Base-by-base conservation (phyloP, 2,888 invertebrate species). In the Tetrapedia diversipes region DNA sequence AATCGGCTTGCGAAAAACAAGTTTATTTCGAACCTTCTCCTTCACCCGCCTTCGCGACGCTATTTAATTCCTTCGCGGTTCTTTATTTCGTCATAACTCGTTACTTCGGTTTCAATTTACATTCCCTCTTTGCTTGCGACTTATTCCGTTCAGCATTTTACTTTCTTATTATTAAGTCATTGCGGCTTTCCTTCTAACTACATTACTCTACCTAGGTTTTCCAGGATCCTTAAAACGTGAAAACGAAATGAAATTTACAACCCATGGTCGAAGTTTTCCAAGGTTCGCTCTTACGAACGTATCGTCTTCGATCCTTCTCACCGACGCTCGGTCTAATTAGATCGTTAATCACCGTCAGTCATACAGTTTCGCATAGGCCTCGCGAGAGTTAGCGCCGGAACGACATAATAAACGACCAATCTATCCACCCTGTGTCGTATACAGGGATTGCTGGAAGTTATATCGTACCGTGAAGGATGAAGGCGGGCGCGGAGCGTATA, bases 311-410 rank as follows among this genome's bases (percentile, higher is more conserved):
- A 51, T 78, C 70, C 57, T 71, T 63, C 70, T 45, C 34, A 29
- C 29, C 45, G 39, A 27, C 49, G 63, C 77, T 51, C 49, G 57
- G 43, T 43, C 71, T 78, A 78, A 78, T 78, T 78, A 77, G 47
- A 71, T 71, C 77, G 77, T 78, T 77, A 77, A 78, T 77, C 65
- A 71, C 66, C 49, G 57, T 71, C n/a, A n/a, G 77, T 71, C 77
- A 77, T 71, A 77, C 65, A 53, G 77, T 71, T 45, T 45, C 65
- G 47, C 47, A 56, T 63, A 57, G 51, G 32, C 41, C 77, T 37
- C 61, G 66, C 71, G 57, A 77, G 77, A 77, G 66, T 78, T 71
- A 70, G 53, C 77, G 57, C 51, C 66, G 37, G 63, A 34, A 47
- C 61, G 64, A 64, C 59, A 53, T 78, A 78, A 78, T 72, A 77